phyloP scores from a whole-genome alignment of 2,113 vertebrate species.

The Cynocephalus volans region DNA sequence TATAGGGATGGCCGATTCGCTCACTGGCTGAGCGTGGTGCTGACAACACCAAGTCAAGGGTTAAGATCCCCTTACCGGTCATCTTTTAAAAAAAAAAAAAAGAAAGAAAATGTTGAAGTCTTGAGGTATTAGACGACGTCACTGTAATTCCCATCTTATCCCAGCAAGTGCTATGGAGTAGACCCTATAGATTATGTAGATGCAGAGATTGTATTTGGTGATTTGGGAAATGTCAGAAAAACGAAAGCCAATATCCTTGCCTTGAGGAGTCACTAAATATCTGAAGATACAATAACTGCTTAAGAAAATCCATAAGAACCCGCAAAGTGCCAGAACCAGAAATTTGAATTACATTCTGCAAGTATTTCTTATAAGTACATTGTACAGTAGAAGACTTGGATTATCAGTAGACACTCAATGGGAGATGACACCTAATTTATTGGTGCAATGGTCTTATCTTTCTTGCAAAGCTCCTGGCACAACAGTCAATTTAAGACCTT shows the following conservation, averaged over 20 bases:
- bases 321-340: not conserved
- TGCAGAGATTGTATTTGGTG: not conserved
- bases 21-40: too few relatives aligned
- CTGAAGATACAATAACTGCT: not conserved
- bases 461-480: not conserved
- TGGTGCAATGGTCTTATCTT: not conserved
- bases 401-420: not conserved
- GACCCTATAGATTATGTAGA: not conserved
- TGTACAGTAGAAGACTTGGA: not conserved
- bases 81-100: too few relatives aligned
- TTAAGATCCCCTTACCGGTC: too few relatives aligned
- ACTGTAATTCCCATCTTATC: not conserved
- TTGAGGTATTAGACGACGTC: not conserved
- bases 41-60: too few relatives aligned
- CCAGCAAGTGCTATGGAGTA: not conserved
- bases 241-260: not conserved
- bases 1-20: too few relatives aligned
- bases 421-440: not conserved
- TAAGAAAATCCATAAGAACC: not conserved
- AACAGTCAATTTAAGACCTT: not conserved
- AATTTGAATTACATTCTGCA: not conserved
- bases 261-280: not conserved
- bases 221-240: slow-evolving; percentile 3
- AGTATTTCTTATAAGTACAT: not conserved
- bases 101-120: slow-evolving; percentile 29